Conservation (phyloP, 2,113 vertebrate species). For the Saguinus imperator region DNA sequence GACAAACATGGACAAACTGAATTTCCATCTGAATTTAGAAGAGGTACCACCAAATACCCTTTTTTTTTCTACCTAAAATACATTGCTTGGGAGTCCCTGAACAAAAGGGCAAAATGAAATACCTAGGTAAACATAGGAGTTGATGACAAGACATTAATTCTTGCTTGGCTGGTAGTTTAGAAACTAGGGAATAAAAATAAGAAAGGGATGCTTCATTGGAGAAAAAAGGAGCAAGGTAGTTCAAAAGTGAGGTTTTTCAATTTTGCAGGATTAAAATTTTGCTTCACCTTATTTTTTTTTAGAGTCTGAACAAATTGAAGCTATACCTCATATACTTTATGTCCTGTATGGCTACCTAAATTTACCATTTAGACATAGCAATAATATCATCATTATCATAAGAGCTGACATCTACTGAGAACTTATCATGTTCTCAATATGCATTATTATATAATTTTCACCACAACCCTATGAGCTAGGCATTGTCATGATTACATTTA, state of each 20-base stretch:
- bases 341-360: not conserved
- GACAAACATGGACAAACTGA: not conserved
- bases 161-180: not conserved
- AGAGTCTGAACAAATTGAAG: not conserved
- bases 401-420: not conserved
- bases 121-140: not conserved
- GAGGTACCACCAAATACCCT: not conserved
- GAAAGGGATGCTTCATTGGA: not conserved
- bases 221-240: not conserved
- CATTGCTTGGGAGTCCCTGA: not conserved
- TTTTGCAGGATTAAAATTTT: conserved; percentile 8
- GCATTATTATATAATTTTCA: not conserved
- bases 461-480: not conserved
- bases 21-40: conserved; percentile 15
- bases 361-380: not conserved
- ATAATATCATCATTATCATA: not conserved
- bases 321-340: not conserved
- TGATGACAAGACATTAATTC: not conserved
- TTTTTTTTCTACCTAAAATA: not conserved
- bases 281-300: not conserved
- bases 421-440: not conserved
- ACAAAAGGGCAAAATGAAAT: conserved; percentile 20
- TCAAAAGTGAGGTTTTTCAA: not conserved
- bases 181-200: conserved; percentile 31
- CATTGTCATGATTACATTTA: not conserved